Percentiles rank a stretch among this genome's conserved stretches.
phyloP scores from a whole-genome alignment of 2,113 vertebrate species.

The Hepsetus odoe region DNA sequence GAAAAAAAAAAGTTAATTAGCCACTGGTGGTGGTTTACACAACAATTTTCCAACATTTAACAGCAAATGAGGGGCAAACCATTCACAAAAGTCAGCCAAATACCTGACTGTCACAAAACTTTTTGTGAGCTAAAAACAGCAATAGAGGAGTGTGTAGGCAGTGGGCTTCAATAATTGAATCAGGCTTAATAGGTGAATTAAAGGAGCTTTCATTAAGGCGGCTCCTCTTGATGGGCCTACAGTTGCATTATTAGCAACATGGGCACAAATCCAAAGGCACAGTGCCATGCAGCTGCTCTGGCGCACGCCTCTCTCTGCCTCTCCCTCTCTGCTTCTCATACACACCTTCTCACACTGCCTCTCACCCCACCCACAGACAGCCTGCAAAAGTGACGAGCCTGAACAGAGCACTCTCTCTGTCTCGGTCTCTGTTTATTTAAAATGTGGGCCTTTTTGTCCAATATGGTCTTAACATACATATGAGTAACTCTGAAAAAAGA shows the following conservation, averaged over 20 bases:
- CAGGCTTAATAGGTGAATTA: constrained; percentile 46
- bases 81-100: background rate
- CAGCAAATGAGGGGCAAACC: background rate
- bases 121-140: constrained; percentile 1
- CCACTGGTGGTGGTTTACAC: constrained; percentile 30
- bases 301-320: constrained; percentile 48
- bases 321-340: constrained; percentile 36
- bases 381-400: constrained; percentile 31
- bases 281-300: constrained; percentile 53
- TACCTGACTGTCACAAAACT: constrained; percentile 8
- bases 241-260: constrained; percentile 49
- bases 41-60: constrained; percentile 37
- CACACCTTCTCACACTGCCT: constrained; percentile 34
- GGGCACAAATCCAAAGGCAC: constrained; percentile 45
- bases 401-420: constrained; percentile 39
- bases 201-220: constrained; percentile 28
- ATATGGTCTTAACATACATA: no score
- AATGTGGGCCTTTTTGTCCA: no score
- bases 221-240: constrained; percentile 45
- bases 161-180: constrained; percentile 35
- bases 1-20: constrained; percentile 26
- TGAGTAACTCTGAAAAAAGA: no score
- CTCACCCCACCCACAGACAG: constrained; percentile 39
- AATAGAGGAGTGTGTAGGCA: constrained; percentile 1
- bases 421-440: no score